Percentiles rank a stretch among this genome's conserved stretches.
Conservation (phyloP, 92 coral and sea anemone genomes). For the Zoanthus gigantus region DNA sequence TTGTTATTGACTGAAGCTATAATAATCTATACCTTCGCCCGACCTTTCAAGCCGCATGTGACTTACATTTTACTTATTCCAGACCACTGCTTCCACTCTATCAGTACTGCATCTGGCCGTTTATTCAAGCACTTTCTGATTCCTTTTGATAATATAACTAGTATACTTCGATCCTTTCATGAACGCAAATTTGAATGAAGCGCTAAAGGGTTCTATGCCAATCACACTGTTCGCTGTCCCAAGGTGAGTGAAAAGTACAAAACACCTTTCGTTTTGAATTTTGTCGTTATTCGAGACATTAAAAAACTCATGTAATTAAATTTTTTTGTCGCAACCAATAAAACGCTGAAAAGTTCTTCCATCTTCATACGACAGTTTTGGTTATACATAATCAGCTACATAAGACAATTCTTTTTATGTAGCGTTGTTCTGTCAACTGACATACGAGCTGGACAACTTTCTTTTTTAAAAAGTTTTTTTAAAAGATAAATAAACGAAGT, state of each 20-base stretch:
- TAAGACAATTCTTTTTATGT: constrained; percentile 11
- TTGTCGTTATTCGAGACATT: not conserved
- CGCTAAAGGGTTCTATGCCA: constrained; percentile 1
- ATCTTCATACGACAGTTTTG: constrained; percentile 13
- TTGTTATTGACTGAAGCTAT: not conserved
- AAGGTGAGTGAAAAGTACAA: not conserved
- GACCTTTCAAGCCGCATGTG: not conserved
- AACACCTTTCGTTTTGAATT: not conserved
- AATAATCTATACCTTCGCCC: not conserved
- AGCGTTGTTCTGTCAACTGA: constrained; percentile 22
- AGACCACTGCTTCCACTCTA: not conserved
- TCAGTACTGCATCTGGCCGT: constrained; percentile 3
- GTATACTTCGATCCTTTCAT: not conserved
- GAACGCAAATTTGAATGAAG: constrained; percentile 28
- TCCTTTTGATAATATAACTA: not conserved
- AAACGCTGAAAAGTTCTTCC: constrained; percentile 27
- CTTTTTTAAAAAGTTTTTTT: constrained; percentile 1
- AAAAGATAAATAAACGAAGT: not conserved
- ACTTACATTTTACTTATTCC: not conserved
- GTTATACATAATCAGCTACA: not conserved
- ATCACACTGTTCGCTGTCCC: not conserved
- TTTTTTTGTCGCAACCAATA: constrained; percentile 11
- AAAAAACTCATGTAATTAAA: not conserved
- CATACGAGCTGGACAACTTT: constrained; percentile 21
- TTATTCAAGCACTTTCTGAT: not conserved